Evolutionary conservation across 2,888 invertebrate species (phyloP).

Genomic region (Himalopsyche japonica): DNA sequence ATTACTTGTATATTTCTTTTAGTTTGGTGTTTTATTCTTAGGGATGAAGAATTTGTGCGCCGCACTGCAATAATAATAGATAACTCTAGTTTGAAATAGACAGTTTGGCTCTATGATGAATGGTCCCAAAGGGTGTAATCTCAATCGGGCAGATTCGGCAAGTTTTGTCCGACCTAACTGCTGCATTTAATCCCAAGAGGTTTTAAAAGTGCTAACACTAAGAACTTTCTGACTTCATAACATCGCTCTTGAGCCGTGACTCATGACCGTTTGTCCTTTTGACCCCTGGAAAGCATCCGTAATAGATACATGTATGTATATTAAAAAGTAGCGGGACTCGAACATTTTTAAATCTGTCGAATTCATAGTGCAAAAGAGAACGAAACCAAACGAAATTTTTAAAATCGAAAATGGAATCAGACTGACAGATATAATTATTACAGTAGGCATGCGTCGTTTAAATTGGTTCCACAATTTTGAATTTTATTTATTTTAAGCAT

Average conservation of each 20-base stretch:
- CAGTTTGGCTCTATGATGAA: not conserved
- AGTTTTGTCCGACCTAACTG: not conserved
- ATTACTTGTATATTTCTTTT: no score
- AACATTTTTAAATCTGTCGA: no score
- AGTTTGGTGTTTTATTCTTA: not conserved
- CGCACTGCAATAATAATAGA: not conserved
- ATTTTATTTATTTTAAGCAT: no score
- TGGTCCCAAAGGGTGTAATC: not conserved
- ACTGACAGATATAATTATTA: no score
- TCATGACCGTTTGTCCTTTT: not conserved
- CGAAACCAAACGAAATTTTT: no score
- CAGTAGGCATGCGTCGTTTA: no score
- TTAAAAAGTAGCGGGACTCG: no score
- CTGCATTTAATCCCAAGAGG: not conserved
- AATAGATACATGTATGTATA: no score
- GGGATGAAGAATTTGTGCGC: not conserved
- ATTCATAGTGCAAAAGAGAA: no score
- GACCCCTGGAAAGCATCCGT: not conserved
- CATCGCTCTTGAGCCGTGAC: not conserved
- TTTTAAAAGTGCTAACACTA: not conserved
- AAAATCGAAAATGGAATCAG: no score
- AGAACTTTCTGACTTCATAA: not conserved
- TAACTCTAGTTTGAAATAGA: not conserved
- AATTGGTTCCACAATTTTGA: no score
- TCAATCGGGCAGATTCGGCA: not conserved